phyloP scores from a whole-genome alignment of 2,888 invertebrate species.

The Platycheirus rosarum region DNA sequence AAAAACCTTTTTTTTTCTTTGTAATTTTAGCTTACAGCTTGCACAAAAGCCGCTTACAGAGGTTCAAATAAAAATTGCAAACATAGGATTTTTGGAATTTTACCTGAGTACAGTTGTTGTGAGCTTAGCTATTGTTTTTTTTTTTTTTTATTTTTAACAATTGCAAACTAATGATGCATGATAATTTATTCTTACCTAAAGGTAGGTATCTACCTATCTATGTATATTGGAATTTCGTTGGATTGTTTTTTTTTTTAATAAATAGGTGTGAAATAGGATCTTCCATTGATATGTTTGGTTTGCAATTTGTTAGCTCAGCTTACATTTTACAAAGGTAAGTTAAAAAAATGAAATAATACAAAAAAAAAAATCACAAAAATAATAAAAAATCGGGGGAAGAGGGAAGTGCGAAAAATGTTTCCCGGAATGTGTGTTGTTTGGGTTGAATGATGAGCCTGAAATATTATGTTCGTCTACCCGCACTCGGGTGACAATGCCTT shows the following conservation, averaged over 20 bases:
- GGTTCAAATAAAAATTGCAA: conserved; percentile 46
- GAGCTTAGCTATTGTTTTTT: not conserved
- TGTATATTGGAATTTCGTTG: conserved; percentile 8
- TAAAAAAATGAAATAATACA: not conserved
- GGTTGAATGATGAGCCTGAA: conserved; percentile 4
- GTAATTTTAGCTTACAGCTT: conserved; percentile 46
- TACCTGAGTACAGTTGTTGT: conserved; percentile 24
- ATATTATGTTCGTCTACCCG: not conserved
- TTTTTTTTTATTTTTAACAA: conserved; percentile 41
- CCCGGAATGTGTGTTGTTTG: not conserved
- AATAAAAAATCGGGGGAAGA: not conserved
- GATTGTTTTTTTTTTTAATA: conserved; percentile 1
- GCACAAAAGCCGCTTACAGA: conserved; percentile 64
- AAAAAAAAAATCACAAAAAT: not conserved
- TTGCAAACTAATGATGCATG: conserved; percentile 52
- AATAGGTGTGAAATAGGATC: conserved; percentile 35
- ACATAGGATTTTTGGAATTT: conserved; percentile 31
- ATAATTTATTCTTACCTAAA: not conserved
- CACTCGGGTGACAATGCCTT: not conserved
- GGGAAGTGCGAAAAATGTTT: conserved; percentile 7
- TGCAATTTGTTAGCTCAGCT: conserved; percentile 35
- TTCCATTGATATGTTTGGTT: conserved; percentile 18
- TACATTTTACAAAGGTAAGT: conserved; percentile 22
- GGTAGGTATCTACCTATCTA: not conserved
- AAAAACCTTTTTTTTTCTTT: conserved; percentile 2